Base-by-base conservation (phyloP, 2,888 invertebrate genomes). In the Chirona hameri region DNA sequence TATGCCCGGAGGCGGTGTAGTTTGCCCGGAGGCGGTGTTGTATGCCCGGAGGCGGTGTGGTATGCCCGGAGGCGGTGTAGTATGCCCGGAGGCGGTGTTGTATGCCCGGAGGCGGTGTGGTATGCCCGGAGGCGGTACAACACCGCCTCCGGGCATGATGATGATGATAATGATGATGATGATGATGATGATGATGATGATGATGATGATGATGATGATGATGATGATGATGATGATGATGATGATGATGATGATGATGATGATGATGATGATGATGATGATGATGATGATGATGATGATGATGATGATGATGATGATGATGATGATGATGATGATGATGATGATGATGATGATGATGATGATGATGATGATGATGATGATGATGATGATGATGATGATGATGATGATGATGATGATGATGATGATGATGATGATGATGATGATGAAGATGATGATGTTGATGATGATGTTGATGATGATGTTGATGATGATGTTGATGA, bases 351-450 rank as follows among this genome's bases (percentile, higher is more conserved):
- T 79, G 80, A 79, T 79, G 80, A 79, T 79, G 80, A 79, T 14
- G 9, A 10, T 14, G 12, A 4, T 12, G 12, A 79, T 7, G n/a
- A 79, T 10, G 31, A 79, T 3, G 31, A n/a, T 4, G 31, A 4
- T 14, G 80, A 79, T 14, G 9, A 10, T 14, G 80, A 79, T 14
- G 12, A 10, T 0, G 12, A 79, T 79, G 14, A 24, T 7, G 14
- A 9, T 14, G 80, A 80, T 1, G 80, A 10, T 15, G 80, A 24
- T n/a, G 80, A 31, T 31, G 80, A 80, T 80, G 80, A 24, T 80
- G 80, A 80, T 80, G n/a, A 80, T 2, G 2, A 21, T 14, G 39
- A 80, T 21, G 80, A 80, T 80, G 80, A 80, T 80, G 80, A 80
- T 24, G 80, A 79, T 79, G 12, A 10, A 5, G 7, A 4, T 14